Evolutionary conservation across 2,113 vertebrate genomes (phyloP).

Genomic region (Scolopax mira): DNA sequence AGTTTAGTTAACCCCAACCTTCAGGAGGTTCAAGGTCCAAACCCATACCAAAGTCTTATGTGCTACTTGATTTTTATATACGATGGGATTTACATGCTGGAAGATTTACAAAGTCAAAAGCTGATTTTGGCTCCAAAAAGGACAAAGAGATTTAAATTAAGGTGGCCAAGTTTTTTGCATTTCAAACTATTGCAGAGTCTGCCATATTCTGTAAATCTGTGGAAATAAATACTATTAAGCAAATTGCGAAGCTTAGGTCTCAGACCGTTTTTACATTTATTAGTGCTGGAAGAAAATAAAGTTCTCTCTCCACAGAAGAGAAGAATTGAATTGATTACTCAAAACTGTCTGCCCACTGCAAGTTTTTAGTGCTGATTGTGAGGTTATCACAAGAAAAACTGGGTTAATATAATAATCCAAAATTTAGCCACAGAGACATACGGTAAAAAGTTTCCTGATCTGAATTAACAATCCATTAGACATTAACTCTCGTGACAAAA

Average conservation of each 20-base stretch:
- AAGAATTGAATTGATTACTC: not conserved
- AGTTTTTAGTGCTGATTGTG: accelerated
- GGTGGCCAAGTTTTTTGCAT: not conserved
- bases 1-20: not conserved
- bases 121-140: not conserved
- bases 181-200: not conserved
- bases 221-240: not conserved
- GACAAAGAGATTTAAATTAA: not conserved
- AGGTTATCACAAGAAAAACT: not conserved
- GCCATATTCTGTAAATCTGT: not conserved
- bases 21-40: not conserved
- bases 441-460: not conserved
- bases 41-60: not conserved
- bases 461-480: not conserved
- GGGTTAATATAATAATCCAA: not conserved
- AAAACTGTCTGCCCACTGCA: not conserved
- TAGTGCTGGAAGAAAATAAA: not conserved
- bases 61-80: not conserved
- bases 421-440: not conserved
- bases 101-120: not conserved
- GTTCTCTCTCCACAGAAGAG: not conserved
- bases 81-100: not conserved
- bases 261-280: not conserved
- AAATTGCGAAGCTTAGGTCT: not conserved
- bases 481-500: not conserved